These are phyloP conservation scores for Colostygia pectinataria DNA, from an alignment of 2,888 invertebrate genomes.

Conservation along the genomic window DNA sequence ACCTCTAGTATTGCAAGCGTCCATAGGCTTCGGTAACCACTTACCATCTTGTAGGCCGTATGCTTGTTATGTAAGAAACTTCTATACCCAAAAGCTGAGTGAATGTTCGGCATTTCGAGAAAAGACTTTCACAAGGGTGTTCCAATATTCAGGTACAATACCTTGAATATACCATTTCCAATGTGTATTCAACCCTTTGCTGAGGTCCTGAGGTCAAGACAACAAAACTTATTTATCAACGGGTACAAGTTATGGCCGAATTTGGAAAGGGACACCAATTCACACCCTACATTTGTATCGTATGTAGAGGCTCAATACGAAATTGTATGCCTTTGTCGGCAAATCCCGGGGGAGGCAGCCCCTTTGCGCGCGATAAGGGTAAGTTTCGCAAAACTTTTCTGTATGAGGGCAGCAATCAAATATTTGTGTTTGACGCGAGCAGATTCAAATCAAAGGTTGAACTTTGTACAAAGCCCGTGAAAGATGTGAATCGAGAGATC, in stretches of 20 bases:
- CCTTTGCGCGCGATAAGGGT: slow-evolving; percentile 32
- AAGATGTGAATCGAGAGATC: slow-evolving; percentile 2
- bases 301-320: slow-evolving; percentile 27
- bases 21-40: too few relatives aligned
- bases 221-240: slow-evolving; percentile 30
- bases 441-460: slow-evolving; percentile 24
- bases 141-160: slow-evolving; percentile 6
- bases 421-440: slow-evolving; percentile 25
- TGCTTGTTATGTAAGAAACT: too few relatives aligned
- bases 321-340: slow-evolving; percentile 35
- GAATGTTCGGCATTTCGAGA: not conserved
- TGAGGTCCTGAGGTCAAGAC: slow-evolving; percentile 21
- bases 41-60: too few relatives aligned
- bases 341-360: slow-evolving; percentile 27
- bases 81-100: too few relatives aligned
- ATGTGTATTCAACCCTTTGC: slow-evolving; percentile 14
- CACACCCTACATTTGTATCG: slow-evolving; percentile 32
- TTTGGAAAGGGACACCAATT: slow-evolving; percentile 30
- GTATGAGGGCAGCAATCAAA: slow-evolving; percentile 27
- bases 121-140: slow-evolving; percentile 2
- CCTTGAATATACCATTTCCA: slow-evolving; percentile 3
- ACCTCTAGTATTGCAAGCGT: too few relatives aligned
- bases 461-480: slow-evolving; percentile 14
- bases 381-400: slow-evolving; percentile 26
- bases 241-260: slow-evolving; percentile 22